Percentiles rank a stretch among this genome's conserved stretches.
phyloP scores from a whole-genome alignment of 2,797 vertebrate species.

The Forpus xanthops region DNA sequence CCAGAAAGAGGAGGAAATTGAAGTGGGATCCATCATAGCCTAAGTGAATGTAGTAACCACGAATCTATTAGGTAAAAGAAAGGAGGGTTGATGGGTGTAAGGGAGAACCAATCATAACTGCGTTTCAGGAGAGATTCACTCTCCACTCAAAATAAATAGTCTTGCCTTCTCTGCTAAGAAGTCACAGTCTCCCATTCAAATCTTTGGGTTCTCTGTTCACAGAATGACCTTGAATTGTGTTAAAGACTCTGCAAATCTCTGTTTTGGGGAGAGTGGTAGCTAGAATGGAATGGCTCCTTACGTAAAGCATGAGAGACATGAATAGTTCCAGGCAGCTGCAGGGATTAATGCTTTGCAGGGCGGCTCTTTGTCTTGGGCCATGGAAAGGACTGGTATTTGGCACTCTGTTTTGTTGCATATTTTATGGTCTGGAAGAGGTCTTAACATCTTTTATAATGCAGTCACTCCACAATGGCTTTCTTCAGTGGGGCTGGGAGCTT shows the following conservation, averaged over 20 bases:
- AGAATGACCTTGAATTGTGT: conserved; percentile 50
- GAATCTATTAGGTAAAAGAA: neutral
- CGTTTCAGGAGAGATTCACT: neutral
- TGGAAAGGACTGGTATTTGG: conserved; percentile 66
- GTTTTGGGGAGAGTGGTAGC: conserved; percentile 2
- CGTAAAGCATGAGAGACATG: conserved; percentile 49
- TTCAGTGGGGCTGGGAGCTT: neutral
- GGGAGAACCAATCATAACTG: neutral
- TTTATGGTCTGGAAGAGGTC: conserved; percentile 70
- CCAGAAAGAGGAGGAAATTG: neutral
- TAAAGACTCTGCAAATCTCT: conserved; percentile 31
- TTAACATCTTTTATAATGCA: conserved; percentile 54
- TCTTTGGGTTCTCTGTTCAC: neutral
- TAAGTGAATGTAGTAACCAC: neutral
- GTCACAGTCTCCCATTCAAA: conserved; percentile 10
- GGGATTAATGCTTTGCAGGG: conserved; percentile 69
- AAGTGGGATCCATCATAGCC: neutral
- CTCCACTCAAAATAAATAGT: neutral
- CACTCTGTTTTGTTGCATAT: conserved; percentile 65
- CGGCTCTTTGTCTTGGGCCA: conserved; percentile 62
- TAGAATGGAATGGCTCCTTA: conserved; percentile 49
- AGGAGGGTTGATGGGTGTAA: neutral
- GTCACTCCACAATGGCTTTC: conserved; percentile 27
- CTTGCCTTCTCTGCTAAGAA: neutral
- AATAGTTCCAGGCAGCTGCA: conserved; percentile 65